Conservation (phyloP, 1,140 invertebrate genomes). For the Contarinia nasturtii region DNA sequence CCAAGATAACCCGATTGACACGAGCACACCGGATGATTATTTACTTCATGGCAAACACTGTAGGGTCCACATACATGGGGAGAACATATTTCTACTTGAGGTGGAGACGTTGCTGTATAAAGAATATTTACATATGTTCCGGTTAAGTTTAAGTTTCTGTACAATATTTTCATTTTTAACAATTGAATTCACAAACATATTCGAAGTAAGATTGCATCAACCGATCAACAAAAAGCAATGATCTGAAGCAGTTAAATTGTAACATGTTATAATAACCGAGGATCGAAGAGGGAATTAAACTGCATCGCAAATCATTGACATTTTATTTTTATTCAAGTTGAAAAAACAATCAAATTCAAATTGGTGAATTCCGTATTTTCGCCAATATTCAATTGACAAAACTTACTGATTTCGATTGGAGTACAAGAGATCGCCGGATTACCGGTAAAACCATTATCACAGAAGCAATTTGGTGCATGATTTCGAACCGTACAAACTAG, state of each 20-base stretch:
- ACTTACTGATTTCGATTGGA: constrained; percentile 21
- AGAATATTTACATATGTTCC: not conserved
- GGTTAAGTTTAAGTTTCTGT: no score
- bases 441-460: constrained; percentile 47
- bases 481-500: constrained; percentile 37
- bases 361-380: no score
- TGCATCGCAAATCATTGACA: no score
- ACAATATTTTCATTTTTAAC: no score
- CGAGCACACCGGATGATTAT: constrained; percentile 48
- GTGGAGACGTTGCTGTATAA: not conserved
- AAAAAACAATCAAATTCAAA: constrained; percentile 8
- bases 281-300: no score
- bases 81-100: constrained; percentile 21
- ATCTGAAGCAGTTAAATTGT: no score
- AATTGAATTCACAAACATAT: no score
- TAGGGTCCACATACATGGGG: constrained; percentile 61
- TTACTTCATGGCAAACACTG: constrained; percentile 54
- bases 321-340: constrained; percentile 23
- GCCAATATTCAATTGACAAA: no score
- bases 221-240: no score
- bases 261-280: no score
- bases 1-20: constrained; percentile 47
- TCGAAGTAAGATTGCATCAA: no score
- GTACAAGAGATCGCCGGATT: constrained; percentile 51
- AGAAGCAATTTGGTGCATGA: constrained; percentile 58